Conservation (phyloP, 2,113 vertebrate species). For the Rynchops niger region DNA sequence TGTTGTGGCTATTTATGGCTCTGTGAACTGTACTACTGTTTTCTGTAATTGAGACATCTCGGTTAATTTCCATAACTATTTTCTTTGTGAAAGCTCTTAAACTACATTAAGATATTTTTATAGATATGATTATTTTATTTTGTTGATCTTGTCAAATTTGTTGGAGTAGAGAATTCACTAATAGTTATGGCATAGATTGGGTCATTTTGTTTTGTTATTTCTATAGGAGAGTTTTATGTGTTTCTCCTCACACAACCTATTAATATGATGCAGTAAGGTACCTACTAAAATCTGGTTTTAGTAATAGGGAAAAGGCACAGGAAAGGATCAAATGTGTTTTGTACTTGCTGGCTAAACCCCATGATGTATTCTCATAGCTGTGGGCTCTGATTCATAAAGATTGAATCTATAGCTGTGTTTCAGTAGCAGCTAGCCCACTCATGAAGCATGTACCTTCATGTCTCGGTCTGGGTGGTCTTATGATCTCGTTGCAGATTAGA, state of each 20-base stretch:
- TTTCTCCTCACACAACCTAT: not conserved
- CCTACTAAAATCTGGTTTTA: not conserved
- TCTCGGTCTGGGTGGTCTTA: not conserved
- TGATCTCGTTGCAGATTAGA: not conserved
- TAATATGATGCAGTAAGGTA: not conserved
- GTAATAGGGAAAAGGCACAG: not conserved
- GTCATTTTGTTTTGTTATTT: not conserved
- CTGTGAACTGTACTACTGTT: not conserved
- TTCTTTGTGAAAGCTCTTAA: not conserved
- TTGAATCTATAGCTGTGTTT: not conserved
- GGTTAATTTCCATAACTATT: not conserved
- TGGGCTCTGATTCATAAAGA: constrained; percentile 8
- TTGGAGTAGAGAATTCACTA: not conserved
- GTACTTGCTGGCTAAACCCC: not conserved
- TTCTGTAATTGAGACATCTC: not conserved
- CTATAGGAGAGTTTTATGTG: not conserved
- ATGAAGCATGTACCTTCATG: not conserved
- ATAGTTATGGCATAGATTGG: not conserved
- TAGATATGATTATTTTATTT: not conserved
- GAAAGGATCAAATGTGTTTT: not conserved
- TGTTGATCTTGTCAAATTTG: not conserved
- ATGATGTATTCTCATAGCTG: not conserved
- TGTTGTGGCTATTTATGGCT: not conserved
- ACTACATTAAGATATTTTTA: not conserved
- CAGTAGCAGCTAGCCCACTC: not conserved